Evolutionary conservation across 2,797 vertebrate species (phyloP).

Genomic region (Acanthis flammea): DNA sequence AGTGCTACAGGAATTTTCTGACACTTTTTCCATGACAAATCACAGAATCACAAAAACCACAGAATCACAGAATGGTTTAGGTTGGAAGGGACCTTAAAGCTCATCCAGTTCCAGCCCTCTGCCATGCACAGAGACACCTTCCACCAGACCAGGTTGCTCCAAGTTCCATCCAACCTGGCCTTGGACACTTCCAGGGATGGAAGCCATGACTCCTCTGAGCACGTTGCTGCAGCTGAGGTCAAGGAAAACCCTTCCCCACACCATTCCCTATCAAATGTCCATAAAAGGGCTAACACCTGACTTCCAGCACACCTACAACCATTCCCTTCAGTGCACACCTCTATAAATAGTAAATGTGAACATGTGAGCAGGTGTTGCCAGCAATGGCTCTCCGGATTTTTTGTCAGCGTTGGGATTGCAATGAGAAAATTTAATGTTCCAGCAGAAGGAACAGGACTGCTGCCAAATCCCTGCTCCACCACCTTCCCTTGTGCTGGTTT

Average conservation of each 20-base stretch:
- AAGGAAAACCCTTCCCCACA: not conserved
- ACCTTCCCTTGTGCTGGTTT: rapidly evolving
- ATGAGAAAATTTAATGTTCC: not conserved
- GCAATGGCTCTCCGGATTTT: not conserved
- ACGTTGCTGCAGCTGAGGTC: not conserved
- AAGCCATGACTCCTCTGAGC: rapidly evolving
- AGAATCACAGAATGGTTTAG: not conserved
- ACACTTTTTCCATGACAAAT: not conserved
- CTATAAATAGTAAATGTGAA: not conserved
- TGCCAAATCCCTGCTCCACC: not conserved
- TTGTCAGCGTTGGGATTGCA: rapidly evolving
- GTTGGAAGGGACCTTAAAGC: not conserved
- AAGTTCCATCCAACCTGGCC: not conserved
- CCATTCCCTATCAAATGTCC: rapidly evolving
- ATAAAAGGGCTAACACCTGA: not conserved
- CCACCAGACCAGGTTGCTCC: not conserved
- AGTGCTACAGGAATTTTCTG: not conserved
- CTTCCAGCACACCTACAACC: not conserved
- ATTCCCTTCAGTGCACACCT: not conserved
- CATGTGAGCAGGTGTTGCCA: not conserved
- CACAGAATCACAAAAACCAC: not conserved
- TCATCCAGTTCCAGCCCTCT: rapidly evolving
- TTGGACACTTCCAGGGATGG: not conserved
- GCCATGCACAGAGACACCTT: not conserved
- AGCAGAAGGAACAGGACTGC: not conserved